Conservation (phyloP, 2,888 invertebrate species). For the Nomada fucata region DNA sequence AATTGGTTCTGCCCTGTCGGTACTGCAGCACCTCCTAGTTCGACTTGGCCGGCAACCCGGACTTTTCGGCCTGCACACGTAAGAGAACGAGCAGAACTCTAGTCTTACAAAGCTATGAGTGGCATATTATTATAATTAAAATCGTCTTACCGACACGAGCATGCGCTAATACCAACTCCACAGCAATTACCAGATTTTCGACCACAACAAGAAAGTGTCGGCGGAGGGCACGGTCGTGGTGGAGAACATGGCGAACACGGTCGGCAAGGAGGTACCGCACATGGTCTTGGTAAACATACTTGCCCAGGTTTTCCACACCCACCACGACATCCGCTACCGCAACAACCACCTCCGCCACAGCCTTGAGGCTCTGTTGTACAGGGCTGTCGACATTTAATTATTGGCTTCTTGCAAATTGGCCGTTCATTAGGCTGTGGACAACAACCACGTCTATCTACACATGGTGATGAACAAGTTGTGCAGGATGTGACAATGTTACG, state of each 20-base stretch:
- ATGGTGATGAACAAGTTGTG: slow-evolving; percentile 57
- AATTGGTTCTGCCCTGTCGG: slow-evolving; percentile 34
- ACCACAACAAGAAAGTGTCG: slow-evolving; percentile 64
- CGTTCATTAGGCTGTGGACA: slow-evolving; percentile 71
- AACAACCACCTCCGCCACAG: slow-evolving; percentile 77
- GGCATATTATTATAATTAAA: not conserved
- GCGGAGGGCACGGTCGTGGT: slow-evolving; percentile 62
- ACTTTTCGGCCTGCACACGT: slow-evolving; percentile 48
- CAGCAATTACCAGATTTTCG: slow-evolving; percentile 44
- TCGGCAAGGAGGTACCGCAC: slow-evolving; percentile 68
- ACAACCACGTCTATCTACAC: slow-evolving; percentile 65
- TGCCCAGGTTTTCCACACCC: slow-evolving; percentile 77
- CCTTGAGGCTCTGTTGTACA: slow-evolving; percentile 65
- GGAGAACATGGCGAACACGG: slow-evolving; percentile 72
- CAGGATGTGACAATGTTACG: slow-evolving; percentile 24
- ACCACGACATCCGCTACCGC: slow-evolving; percentile 78
- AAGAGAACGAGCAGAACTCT: slow-evolving; percentile 1
- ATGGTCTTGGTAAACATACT: slow-evolving; percentile 73
- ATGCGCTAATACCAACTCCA: slow-evolving; percentile 46
- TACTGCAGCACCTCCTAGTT: slow-evolving; percentile 55
- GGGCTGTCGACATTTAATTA: slow-evolving; percentile 52
- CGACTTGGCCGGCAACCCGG: slow-evolving; percentile 42
- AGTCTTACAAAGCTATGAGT: no score
- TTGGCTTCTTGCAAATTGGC: slow-evolving; percentile 65
- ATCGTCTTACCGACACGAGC: slow-evolving; percentile 71